Evolutionary conservation across 2,888 invertebrate genomes (phyloP).

Genomic region (Galeruca laticollis): DNA sequence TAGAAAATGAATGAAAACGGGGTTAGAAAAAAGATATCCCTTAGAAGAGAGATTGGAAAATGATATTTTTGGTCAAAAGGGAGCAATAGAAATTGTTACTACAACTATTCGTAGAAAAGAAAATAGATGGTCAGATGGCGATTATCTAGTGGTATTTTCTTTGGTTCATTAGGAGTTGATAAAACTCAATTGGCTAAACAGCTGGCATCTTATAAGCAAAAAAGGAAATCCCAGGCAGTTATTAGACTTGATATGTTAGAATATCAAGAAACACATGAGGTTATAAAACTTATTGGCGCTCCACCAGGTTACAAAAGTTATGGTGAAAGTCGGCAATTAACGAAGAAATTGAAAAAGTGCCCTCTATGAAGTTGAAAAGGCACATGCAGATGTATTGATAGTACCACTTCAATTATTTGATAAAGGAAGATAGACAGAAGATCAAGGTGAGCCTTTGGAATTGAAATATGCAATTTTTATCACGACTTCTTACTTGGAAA

Average conservation of each 20-base stretch:
- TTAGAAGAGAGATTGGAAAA: no score
- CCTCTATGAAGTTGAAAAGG: constrained; percentile 95
- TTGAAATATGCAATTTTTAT: constrained; percentile 94
- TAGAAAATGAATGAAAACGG: no score
- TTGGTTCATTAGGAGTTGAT: constrained; percentile 95
- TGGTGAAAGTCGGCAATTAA: constrained; percentile 90
- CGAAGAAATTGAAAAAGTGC: constrained; percentile 79
- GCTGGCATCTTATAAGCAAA: constrained; percentile 87
- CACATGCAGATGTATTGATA: constrained; percentile 92
- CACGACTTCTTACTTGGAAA: constrained; percentile 93
- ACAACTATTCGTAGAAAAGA: constrained; percentile 87
- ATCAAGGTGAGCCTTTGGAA: constrained; percentile 89
- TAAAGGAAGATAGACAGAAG: constrained; percentile 87
- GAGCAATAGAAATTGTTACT: no score
- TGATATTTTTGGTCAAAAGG: no score
- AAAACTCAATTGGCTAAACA: constrained; percentile 95
- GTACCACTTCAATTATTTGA: constrained; percentile 90
- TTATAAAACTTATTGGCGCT: constrained; percentile 91
- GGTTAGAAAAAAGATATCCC: no score
- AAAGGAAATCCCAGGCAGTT: constrained; percentile 81
- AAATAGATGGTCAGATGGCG: constrained; percentile 94
- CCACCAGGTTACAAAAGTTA: constrained; percentile 93
- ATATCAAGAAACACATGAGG: constrained; percentile 91
- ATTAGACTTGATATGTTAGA: constrained; percentile 95
- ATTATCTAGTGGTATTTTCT: constrained; percentile 93